phyloP scores from a whole-genome alignment of 1,140 invertebrate species.

The Meloidogyne floridensis region DNA sequence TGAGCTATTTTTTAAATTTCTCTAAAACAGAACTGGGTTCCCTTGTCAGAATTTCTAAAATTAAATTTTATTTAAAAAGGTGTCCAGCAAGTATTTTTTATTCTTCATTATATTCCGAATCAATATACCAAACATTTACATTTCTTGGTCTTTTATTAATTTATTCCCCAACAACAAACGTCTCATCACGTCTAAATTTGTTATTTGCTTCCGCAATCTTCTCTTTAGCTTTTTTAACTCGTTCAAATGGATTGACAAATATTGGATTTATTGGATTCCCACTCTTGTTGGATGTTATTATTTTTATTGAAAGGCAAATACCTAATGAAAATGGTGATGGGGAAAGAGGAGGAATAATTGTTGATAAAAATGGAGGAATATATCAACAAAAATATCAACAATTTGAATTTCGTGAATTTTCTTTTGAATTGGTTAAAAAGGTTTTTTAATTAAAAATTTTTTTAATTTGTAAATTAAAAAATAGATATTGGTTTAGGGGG shows the following conservation, averaged over 20 bases:
- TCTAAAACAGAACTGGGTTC: not conserved
- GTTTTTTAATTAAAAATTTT: slow-evolving; percentile 15
- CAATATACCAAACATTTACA: slow-evolving; percentile 46
- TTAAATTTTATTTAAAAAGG: not conserved
- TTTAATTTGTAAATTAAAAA: not conserved
- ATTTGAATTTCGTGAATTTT: slow-evolving; percentile 36
- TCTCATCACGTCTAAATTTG: slow-evolving; percentile 14
- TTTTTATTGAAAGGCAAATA: slow-evolving; percentile 27
- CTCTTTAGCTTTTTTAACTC: slow-evolving; percentile 54
- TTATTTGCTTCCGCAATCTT: slow-evolving; percentile 45
- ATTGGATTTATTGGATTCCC: slow-evolving; percentile 42
- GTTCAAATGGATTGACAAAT: slow-evolving; percentile 51
- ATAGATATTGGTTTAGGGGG: not conserved
- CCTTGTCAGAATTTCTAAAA: no score
- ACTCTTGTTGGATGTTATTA: not conserved
- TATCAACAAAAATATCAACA: slow-evolving; percentile 18
- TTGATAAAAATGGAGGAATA: slow-evolving; percentile 12
- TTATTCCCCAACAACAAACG: slow-evolving; percentile 5
- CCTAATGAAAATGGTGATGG: slow-evolving; percentile 35
- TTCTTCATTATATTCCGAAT: slow-evolving; percentile 51
- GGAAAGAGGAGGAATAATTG: no score
- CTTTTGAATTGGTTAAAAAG: slow-evolving; percentile 16
- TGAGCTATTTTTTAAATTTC: no score
- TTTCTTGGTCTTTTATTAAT: slow-evolving; percentile 39
- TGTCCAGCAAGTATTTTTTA: slow-evolving; percentile 51